phyloP scores from a whole-genome alignment of 2,797 vertebrate species.

The Hafferia zeledoni region DNA sequence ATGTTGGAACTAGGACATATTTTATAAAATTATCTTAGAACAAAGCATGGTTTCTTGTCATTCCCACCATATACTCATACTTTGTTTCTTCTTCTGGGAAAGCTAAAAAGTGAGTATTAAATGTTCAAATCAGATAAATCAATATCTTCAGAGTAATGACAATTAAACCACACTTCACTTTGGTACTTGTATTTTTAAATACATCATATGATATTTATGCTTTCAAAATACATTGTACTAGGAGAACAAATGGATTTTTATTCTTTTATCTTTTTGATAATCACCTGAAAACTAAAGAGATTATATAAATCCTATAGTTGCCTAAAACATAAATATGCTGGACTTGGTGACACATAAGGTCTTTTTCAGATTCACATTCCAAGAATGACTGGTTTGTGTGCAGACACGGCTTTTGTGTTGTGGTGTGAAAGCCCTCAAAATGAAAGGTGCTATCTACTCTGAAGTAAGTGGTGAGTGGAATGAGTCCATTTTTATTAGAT shows the following conservation, averaged over 20 bases:
- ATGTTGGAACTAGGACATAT: not conserved
- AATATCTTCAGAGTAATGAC: not conserved
- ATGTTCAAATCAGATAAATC: not conserved
- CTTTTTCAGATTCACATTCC: not conserved
- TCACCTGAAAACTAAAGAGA: not conserved
- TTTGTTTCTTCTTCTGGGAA: not conserved
- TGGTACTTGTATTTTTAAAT: not conserved
- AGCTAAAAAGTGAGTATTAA: not conserved
- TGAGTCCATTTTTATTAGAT: not conserved
- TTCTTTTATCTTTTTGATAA: not conserved
- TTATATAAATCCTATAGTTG: not conserved
- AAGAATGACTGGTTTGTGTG: not conserved
- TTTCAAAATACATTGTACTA: not conserved
- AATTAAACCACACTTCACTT: not conserved
- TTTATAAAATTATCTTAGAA: not conserved
- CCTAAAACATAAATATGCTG: not conserved
- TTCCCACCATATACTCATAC: not conserved
- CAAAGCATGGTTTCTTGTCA: not conserved
- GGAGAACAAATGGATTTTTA: not conserved
- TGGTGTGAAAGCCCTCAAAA: not conserved
- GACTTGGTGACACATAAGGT: not conserved
- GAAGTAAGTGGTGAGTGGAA: not conserved
- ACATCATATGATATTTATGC: not conserved
- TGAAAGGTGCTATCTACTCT: not conserved
- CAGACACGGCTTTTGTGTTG: not conserved